phyloP scores from a whole-genome alignment of 1,140 invertebrate genomes.

The Hirudo medicinalis region DNA sequence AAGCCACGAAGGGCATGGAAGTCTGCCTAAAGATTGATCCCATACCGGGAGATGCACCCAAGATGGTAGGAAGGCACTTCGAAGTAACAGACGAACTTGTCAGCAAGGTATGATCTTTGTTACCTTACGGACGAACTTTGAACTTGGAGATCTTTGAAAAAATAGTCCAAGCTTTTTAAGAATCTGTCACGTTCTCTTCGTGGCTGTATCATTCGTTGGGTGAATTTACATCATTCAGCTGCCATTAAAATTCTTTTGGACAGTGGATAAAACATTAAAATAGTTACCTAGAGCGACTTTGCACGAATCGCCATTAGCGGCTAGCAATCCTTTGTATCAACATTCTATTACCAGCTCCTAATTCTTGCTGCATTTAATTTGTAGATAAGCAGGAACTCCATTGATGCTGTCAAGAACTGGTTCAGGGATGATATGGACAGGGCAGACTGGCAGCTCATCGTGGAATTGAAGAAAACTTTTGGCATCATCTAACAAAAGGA shows the following conservation, averaged over 20 bases:
- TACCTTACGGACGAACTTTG: neutral
- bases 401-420: slow-evolving; percentile 97
- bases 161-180: too few species aligned
- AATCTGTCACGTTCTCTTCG: too few species aligned
- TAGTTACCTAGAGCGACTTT: too few species aligned
- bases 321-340: too few species aligned
- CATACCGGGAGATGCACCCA: slow-evolving; percentile 85
- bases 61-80: slow-evolving; percentile 95
- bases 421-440: slow-evolving; percentile 93
- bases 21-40: slow-evolving; percentile 98
- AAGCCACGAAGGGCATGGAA: slow-evolving; percentile 86
- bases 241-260: too few species aligned
- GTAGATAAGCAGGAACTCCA: slow-evolving; percentile 89
- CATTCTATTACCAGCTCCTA: too few species aligned
- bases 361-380: too few species aligned
- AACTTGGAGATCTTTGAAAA: neutral
- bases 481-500: slow-evolving; percentile 65
- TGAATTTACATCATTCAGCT: too few species aligned
- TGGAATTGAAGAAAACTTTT: slow-evolving; percentile 94
- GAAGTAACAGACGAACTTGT: slow-evolving; percentile 85
- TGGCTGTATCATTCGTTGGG: too few species aligned
- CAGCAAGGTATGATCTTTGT: slow-evolving; percentile 66
- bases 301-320: too few species aligned
- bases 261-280: too few species aligned
- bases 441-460: slow-evolving; percentile 92